These are phyloP conservation scores for Parus major DNA, from an alignment of 2,113 vertebrate species.

Conservation along the genomic window DNA sequence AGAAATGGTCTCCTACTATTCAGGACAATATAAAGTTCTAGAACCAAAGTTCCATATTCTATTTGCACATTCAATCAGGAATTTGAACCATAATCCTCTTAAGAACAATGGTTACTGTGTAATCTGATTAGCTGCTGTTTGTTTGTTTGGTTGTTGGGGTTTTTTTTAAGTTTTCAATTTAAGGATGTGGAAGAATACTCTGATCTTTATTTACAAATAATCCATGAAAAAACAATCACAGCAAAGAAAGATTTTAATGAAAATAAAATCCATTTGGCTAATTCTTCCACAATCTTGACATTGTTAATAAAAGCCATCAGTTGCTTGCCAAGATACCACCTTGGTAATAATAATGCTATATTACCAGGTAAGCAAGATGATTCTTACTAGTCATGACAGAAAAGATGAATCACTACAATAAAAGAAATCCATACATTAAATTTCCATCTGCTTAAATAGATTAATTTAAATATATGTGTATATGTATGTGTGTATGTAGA, in stretches of 20 bases:
- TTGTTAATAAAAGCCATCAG: slow-evolving; percentile 21
- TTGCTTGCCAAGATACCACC: background rate
- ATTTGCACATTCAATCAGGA: background rate
- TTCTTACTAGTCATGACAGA: slow-evolving; percentile 10
- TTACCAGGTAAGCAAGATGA: background rate
- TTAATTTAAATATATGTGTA: background rate
- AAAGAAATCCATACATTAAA: background rate
- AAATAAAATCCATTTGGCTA: slow-evolving; percentile 6
- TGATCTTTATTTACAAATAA: slow-evolving; percentile 8
- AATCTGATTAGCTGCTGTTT: background rate
- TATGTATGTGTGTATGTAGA: background rate
- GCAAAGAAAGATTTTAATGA: background rate
- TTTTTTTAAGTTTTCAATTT: background rate
- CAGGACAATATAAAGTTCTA: background rate
- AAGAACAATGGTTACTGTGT: background rate
- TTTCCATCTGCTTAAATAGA: background rate
- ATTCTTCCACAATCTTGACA: background rate
- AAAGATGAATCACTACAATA: background rate
- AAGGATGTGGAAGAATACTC: background rate
- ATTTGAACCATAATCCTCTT: background rate
- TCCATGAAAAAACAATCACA: background rate
- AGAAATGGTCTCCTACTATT: background rate
- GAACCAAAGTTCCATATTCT: background rate
- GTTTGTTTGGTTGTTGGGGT: fast-evolving
- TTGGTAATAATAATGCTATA: background rate